Evolutionary conservation across 2,113 vertebrate genomes (phyloP).

Genomic region (Acanthochromis polyacanthus): DNA sequence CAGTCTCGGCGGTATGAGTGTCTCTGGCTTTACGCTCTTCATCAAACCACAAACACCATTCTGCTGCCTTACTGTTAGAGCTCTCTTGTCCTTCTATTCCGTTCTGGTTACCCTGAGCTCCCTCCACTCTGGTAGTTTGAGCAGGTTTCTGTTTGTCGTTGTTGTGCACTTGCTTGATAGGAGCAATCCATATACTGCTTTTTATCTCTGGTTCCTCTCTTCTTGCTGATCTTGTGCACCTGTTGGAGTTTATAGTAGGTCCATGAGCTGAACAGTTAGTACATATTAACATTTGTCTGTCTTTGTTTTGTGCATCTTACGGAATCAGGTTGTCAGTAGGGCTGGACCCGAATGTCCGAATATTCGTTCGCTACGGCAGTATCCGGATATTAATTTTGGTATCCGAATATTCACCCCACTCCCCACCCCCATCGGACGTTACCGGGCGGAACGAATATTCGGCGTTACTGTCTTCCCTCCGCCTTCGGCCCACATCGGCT

Average conservation of each 20-base stretch:
- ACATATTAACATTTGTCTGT: slow-evolving; percentile 1
- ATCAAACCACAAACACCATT: slow-evolving; percentile 20
- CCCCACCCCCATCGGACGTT: no score
- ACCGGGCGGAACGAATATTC: no score
- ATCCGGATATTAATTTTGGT: no score
- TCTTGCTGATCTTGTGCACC: background rate
- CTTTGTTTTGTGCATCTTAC: background rate
- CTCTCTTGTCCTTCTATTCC: background rate
- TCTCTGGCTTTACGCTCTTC: slow-evolving; percentile 27
- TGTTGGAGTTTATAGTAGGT: background rate
- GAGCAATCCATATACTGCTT: slow-evolving; percentile 16
- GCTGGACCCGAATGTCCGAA: no score
- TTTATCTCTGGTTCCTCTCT: background rate
- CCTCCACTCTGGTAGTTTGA: background rate
- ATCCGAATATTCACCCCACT: no score
- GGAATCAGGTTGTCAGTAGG: background rate
- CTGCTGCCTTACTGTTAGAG: slow-evolving; percentile 9
- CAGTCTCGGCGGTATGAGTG: slow-evolving; percentile 2
- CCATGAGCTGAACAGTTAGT: slow-evolving; percentile 8
- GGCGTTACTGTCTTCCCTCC: no score
- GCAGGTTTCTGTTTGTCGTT: background rate
- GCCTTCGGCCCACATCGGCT: no score
- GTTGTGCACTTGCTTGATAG: slow-evolving; percentile 11
- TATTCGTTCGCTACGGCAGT: no score
- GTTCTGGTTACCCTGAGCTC: background rate